Conservation (phyloP, 2,888 invertebrate genomes). For the Sarcophaga carnaria region DNA sequence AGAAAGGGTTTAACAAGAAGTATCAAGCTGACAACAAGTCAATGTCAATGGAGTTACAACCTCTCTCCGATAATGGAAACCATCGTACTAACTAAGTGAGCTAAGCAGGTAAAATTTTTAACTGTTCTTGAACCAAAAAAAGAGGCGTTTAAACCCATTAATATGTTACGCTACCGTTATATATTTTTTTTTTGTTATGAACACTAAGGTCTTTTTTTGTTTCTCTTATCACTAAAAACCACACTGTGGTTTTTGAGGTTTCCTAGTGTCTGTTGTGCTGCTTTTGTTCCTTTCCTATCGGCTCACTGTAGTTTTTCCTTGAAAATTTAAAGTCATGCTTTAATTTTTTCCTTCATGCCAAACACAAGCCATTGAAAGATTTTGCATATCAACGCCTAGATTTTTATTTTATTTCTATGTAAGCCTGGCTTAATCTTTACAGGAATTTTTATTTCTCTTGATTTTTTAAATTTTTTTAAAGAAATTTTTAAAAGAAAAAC, state of each 20-base stretch:
- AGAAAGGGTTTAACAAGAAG: slow-evolving; percentile 33
- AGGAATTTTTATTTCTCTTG: slow-evolving; percentile 71
- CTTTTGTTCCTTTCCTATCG: slow-evolving; percentile 1
- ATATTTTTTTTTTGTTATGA: slow-evolving; percentile 18
- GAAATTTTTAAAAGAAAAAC: slow-evolving; percentile 25
- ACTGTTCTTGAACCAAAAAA: slow-evolving; percentile 43
- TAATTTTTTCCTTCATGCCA: slow-evolving; percentile 58
- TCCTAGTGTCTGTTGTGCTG: slow-evolving; percentile 8
- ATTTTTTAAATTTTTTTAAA: neutral
- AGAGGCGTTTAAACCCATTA: slow-evolving; percentile 78
- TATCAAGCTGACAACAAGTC: slow-evolving; percentile 7
- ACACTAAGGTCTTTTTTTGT: neutral
- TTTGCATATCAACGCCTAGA: slow-evolving; percentile 63
- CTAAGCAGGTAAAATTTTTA: slow-evolving; percentile 22
- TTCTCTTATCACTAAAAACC: slow-evolving; percentile 43
- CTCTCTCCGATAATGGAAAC: neutral
- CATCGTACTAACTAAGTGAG: no score
- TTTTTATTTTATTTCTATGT: slow-evolving; percentile 62
- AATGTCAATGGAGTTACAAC: slow-evolving; percentile 18
- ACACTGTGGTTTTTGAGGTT: slow-evolving; percentile 69
- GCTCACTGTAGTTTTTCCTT: slow-evolving; percentile 15
- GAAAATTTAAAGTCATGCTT: slow-evolving; percentile 55
- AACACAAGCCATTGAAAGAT: slow-evolving; percentile 26
- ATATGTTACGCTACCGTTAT: slow-evolving; percentile 71
- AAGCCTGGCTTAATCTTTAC: slow-evolving; percentile 77